Evolutionary conservation across 2,888 invertebrate genomes (phyloP), one percentile per base, ranked within the genome.

Genomic region (Lithosia quadra): DNA sequence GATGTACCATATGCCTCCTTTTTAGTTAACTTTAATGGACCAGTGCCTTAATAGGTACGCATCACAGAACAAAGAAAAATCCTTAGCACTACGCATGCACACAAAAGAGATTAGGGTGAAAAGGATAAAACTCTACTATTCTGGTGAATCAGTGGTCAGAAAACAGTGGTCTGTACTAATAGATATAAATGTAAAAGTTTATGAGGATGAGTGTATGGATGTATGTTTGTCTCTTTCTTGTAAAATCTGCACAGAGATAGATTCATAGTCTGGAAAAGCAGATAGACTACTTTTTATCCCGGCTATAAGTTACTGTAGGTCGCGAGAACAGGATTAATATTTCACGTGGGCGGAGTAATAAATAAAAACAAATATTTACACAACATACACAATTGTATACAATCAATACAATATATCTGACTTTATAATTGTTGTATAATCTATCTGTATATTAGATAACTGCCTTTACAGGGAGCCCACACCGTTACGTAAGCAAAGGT

Each of bases 401-500:
- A 22, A 49, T 49, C 49, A 49, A 49, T 49, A 56, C 9, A 56
- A 56, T 15, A 56, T 56, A 56, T 49, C 49, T n/a, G 49, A n/a
- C 18, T 49, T 18, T 49, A 49, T 49, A 49, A 49, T 49, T n/a
- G 9, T n/a, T 49, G 49, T 49, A 49, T 43, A 43, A 43, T n/a
- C 49, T 9, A n/a, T 49, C 49, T 18, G 49, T 49, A 49, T n/a
- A 49, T 49, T 49, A 49, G 49, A 49, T 49, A 49, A 49, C 49
- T 49, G n/a, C 49, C n/a, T 56, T 56, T 56, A 24, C 57, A 73
- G 77, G 72, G 71, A 79, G 71, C 75, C 75, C 77, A 79, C 77
- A 76, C 66, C 68, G 75, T 86, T 85, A 82, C 83, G 80, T 81
- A 84, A 86, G 74, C 67, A 73, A 79, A 84, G 82, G 86, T 81